phyloP scores from a whole-genome alignment of 1,140 invertebrate species.

The Sitophilus oryzae region DNA sequence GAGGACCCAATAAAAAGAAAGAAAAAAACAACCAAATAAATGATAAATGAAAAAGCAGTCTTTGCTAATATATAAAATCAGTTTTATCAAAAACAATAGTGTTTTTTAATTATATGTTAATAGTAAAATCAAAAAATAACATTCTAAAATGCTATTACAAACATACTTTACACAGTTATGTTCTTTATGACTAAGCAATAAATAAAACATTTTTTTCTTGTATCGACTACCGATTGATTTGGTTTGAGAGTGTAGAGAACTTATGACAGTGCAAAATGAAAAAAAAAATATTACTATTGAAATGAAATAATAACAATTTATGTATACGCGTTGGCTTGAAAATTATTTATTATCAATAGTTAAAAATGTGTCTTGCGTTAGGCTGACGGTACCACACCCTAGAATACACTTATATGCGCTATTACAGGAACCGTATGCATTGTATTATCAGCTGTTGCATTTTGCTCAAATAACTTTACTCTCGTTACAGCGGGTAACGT shows the following conservation, averaged over 20 bases:
- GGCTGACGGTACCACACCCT: background rate
- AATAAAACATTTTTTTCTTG: no score
- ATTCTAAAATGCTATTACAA: no score
- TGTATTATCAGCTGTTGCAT: slow-evolving; percentile 1
- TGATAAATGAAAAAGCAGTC: slow-evolving; percentile 24
- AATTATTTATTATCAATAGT: slow-evolving; percentile 4
- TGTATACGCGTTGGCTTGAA: slow-evolving; percentile 1
- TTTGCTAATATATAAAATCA: no score
- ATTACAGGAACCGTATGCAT: background rate
- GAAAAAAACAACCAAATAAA: slow-evolving; percentile 16
- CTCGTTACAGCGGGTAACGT: no score
- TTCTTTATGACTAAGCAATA: no score
- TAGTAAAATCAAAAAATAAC: no score
- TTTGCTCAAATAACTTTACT: background rate
- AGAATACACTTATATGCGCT: background rate
- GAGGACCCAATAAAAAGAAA: slow-evolving; percentile 11
- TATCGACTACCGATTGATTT: no score
- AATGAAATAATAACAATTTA: slow-evolving; percentile 4
- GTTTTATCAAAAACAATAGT: no score
- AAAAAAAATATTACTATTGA: background rate
- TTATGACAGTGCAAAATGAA: slow-evolving; percentile 1
- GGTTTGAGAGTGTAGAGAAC: background rate
- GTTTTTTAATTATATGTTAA: no score
- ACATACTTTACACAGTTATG: no score
- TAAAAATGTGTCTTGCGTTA: background rate